Evolutionary conservation across 92 coral and sea anemone species (phyloP).

Genomic region (Palythoa heliodiscus): DNA sequence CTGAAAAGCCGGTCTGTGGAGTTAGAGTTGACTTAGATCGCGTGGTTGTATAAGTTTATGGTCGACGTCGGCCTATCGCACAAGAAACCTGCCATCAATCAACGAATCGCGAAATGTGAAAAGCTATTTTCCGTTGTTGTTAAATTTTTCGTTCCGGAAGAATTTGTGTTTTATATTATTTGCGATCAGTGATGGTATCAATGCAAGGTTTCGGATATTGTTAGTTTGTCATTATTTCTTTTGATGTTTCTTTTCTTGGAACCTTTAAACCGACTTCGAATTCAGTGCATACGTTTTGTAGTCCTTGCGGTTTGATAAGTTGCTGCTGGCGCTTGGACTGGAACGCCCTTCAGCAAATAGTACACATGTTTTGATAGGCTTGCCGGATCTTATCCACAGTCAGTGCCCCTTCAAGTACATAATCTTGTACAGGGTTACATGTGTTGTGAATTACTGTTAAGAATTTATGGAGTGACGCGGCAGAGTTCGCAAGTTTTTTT

Average conservation of each 20-base stretch:
- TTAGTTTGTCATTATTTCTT: not conserved
- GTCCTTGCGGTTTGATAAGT: not conserved
- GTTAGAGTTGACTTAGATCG: no score
- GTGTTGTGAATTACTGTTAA: not conserved
- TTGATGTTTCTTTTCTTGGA: not conserved
- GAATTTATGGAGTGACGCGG: not conserved
- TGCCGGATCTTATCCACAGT: constrained; percentile 3
- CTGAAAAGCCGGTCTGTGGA: no score
- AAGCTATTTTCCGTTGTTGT: no score
- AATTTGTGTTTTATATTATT: no score
- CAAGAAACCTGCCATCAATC: no score
- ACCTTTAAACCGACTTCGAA: not conserved
- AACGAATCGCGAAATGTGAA: no score
- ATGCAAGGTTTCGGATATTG: no score
- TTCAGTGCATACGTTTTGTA: not conserved
- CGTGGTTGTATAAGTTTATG: no score
- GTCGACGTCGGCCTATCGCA: no score
- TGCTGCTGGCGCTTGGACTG: constrained; percentile 10
- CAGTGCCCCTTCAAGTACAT: not conserved
- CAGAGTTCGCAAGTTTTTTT: not conserved
- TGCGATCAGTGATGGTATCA: no score
- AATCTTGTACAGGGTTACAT: not conserved
- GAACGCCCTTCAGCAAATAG: constrained; percentile 17
- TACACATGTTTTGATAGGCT: not conserved
- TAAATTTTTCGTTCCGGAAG: no score